phyloP scores from a whole-genome alignment of 2,888 invertebrate species.

The Drosophila kanekoi region DNA sequence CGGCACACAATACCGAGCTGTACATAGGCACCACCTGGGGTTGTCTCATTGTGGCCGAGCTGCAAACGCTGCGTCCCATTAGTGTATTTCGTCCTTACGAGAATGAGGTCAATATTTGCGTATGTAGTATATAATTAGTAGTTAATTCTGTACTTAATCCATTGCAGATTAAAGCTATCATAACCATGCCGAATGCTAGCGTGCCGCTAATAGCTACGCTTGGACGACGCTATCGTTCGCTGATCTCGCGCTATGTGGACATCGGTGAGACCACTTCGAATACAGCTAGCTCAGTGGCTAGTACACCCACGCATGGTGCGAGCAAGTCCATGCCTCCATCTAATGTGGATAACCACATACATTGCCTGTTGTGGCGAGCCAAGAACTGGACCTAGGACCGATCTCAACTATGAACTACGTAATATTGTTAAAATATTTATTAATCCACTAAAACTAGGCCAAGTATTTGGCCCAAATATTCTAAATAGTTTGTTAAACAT shows the following conservation, averaged over 20 bases:
- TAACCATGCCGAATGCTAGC: slow-evolving; percentile 86
- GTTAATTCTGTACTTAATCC: background rate
- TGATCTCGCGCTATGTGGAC: slow-evolving; percentile 88
- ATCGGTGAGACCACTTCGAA: slow-evolving; percentile 72
- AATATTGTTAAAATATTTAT: slow-evolving; percentile 55
- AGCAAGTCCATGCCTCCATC: slow-evolving; percentile 65
- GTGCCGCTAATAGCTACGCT: slow-evolving; percentile 90
- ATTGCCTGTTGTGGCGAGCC: slow-evolving; percentile 84
- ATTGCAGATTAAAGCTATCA: slow-evolving; percentile 87
- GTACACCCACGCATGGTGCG: slow-evolving; percentile 73
- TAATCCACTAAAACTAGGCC: slow-evolving; percentile 21
- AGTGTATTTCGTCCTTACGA: slow-evolving; percentile 97
- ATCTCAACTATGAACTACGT: slow-evolving; percentile 52
- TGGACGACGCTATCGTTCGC: slow-evolving; percentile 93
- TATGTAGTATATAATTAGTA: background rate
- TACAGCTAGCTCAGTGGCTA: slow-evolving; percentile 43
- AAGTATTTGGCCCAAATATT: slow-evolving; percentile 13
- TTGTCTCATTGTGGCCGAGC: slow-evolving; percentile 95
- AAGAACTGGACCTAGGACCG: slow-evolving; percentile 83
- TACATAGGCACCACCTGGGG: slow-evolving; percentile 98
- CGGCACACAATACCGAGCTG: slow-evolving; percentile 88
- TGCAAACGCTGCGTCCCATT: slow-evolving; percentile 91
- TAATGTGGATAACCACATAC: slow-evolving; percentile 84
- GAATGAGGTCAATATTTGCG: slow-evolving; percentile 88
- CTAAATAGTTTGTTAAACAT: slow-evolving; percentile 17